phyloP scores from a whole-genome alignment of 2,888 invertebrate species.

The Nebria brevicollis region DNA sequence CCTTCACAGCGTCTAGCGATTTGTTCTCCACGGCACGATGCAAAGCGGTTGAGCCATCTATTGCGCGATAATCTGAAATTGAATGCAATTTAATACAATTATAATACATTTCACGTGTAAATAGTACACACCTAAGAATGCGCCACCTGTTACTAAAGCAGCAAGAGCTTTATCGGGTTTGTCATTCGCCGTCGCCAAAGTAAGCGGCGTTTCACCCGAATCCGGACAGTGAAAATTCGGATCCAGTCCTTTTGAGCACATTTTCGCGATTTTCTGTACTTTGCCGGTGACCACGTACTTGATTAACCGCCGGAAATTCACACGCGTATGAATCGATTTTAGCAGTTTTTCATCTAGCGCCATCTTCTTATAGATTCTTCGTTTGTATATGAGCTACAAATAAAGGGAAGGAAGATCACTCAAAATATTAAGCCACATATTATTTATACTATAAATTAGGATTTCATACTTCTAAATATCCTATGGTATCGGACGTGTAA shows the following conservation, averaged over 20 bases:
- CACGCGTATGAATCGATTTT: constrained; percentile 93
- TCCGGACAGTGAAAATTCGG: constrained; percentile 98
- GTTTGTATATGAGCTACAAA: constrained; percentile 89
- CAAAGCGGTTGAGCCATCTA: constrained; percentile 93
- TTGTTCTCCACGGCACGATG: constrained; percentile 94
- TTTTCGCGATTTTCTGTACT: constrained; percentile 95
- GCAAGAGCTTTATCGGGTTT: constrained; percentile 91
- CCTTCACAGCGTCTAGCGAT: constrained; percentile 88
- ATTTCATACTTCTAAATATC: constrained; percentile 89
- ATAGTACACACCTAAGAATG: constrained; percentile 65
- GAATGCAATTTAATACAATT: too few species aligned
- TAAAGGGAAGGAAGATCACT: too few species aligned
- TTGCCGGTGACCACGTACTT: constrained; percentile 94
- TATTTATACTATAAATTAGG: too few species aligned
- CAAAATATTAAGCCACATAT: too few species aligned
- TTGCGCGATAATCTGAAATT: constrained; percentile 90
- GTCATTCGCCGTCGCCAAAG: constrained; percentile 89
- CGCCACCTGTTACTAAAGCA: constrained; percentile 95
- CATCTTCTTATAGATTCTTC: constrained; percentile 97
- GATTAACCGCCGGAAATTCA: constrained; percentile 91
- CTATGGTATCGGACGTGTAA: constrained; percentile 98
- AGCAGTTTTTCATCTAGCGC: constrained; percentile 96
- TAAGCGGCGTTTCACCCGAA: constrained; percentile 95
- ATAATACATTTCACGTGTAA: too few species aligned
- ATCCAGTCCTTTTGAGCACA: constrained; percentile 96